Conservation (phyloP, 2,113 vertebrate species). For the Nanorana parkeri region DNA sequence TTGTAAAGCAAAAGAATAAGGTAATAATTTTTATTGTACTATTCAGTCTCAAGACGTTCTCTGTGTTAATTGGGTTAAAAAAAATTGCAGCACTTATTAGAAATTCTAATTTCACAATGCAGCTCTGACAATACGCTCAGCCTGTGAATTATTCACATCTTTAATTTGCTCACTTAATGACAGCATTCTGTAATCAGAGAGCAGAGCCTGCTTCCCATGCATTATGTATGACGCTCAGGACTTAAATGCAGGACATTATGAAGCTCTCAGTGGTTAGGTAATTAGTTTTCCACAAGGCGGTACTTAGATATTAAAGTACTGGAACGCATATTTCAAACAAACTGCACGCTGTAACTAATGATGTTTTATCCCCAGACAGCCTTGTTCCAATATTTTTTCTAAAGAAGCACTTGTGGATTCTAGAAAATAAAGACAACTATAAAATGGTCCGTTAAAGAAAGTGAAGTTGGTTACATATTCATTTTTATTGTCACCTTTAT, state of each 20-base stretch:
- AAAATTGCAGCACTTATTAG: slow-evolving; percentile 90
- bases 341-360: slow-evolving; percentile 61
- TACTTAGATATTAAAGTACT: slow-evolving; percentile 78
- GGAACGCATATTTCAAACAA: slow-evolving; percentile 61
- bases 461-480: neutral
- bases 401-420: slow-evolving; percentile 54
- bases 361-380: slow-evolving; percentile 56
- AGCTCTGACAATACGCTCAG: slow-evolving; percentile 85
- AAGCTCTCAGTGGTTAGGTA: slow-evolving; percentile 85
- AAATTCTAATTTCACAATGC: slow-evolving; percentile 91
- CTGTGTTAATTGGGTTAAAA: slow-evolving; percentile 89
- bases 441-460: slow-evolving; percentile 4
- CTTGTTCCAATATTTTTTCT: slow-evolving; percentile 56
- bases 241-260: slow-evolving; percentile 90
- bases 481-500: neutral
- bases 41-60: slow-evolving; percentile 87
- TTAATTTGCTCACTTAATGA: slow-evolving; percentile 91
- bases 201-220: slow-evolving; percentile 85
- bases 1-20: slow-evolving; percentile 86
- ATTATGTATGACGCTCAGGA: slow-evolving; percentile 87
- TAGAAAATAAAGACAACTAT: slow-evolving; percentile 39
- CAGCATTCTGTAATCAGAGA: slow-evolving; percentile 89
- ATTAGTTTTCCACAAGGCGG: slow-evolving; percentile 88
- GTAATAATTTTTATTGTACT: slow-evolving; percentile 89
- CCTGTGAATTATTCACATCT: slow-evolving; percentile 91